phyloP scores from a whole-genome alignment of 1,140 invertebrate genomes.

The Bombus picipes region DNA sequence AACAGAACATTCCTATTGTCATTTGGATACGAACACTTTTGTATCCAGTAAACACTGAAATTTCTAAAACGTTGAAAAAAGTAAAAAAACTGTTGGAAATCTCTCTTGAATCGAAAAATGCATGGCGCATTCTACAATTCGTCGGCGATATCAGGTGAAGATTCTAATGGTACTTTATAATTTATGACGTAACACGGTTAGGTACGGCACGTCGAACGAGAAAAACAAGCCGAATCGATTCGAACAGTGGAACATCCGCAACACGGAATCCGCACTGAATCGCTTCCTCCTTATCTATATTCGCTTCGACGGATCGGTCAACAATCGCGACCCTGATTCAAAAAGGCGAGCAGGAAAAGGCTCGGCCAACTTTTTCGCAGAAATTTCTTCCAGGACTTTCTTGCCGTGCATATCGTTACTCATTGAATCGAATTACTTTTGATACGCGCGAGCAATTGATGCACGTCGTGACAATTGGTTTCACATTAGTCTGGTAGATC shows the following conservation, averaged over 20 bases:
- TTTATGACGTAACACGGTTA: constrained; percentile 51
- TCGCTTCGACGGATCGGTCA: constrained; percentile 57
- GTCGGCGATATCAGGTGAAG: neutral
- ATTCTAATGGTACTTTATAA: constrained; percentile 7
- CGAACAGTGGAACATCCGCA: constrained; percentile 25
- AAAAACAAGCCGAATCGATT: constrained; percentile 60
- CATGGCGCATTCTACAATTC: neutral
- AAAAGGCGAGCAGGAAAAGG: constrained; percentile 36
- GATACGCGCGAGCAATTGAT: neutral
- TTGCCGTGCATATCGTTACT: neutral
- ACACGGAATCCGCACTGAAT: constrained; percentile 48
- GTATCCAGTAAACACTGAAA: too few relatives aligned
- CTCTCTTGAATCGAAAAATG: neutral
- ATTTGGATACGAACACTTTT: too few relatives aligned
- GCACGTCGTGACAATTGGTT: neutral
- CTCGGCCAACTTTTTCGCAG: constrained; percentile 3
- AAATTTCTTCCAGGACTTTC: constrained; percentile 32
- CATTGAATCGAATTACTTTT: neutral
- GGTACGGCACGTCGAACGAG: constrained; percentile 1
- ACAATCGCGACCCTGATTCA: constrained; percentile 49
- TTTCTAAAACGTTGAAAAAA: too few relatives aligned
- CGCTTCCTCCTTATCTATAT: constrained; percentile 59
- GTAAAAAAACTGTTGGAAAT: too few relatives aligned
- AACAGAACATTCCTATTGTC: too few relatives aligned
- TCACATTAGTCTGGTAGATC: too few relatives aligned